These are phyloP conservation scores for Ceratoteleas bidentatus DNA, from an alignment of 1,140 invertebrate genomes.

Conservation along the genomic window DNA sequence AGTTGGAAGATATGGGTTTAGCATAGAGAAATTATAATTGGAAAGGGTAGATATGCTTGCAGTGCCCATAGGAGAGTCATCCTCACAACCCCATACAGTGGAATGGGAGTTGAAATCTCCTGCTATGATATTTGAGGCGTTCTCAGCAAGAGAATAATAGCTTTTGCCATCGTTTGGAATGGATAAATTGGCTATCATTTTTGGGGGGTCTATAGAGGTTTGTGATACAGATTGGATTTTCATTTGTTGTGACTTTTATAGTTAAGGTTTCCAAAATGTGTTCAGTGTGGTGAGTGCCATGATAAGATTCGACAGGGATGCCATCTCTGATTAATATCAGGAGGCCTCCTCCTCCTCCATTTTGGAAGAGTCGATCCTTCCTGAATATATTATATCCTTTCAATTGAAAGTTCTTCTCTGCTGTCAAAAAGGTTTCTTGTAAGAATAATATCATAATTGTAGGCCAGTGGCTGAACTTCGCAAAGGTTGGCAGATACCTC, in stretches of 20 bases:
- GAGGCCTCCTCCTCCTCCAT: constrained; percentile 20
- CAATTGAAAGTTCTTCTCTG: neutral
- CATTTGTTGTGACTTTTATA: neutral
- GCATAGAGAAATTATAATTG: too few species aligned
- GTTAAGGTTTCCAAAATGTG: constrained; percentile 6
- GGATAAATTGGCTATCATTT: neutral
- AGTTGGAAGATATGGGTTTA: too few species aligned
- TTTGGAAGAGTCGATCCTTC: neutral
- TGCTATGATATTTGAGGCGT: neutral
- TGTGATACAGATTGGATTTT: neutral
- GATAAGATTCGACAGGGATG: neutral
- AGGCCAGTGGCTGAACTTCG: neutral
- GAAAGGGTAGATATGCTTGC: too few species aligned
- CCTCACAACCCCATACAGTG: constrained; percentile 4
- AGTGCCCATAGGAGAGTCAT: neutral
- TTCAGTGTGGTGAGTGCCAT: constrained; percentile 1
- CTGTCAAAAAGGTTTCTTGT: neutral
- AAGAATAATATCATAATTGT: constrained; percentile 26
- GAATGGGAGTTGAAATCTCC: constrained; percentile 28
- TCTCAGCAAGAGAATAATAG: neutral
- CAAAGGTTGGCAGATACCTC: neutral
- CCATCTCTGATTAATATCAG: neutral
- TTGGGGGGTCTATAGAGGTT: constrained; percentile 2
- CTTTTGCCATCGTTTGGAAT: neutral
- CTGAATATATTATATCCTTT: constrained; percentile 16